These are phyloP conservation scores for Hofmannophila pseudospretella DNA, from an alignment of 2,888 invertebrate species.

Conservation along the genomic window DNA sequence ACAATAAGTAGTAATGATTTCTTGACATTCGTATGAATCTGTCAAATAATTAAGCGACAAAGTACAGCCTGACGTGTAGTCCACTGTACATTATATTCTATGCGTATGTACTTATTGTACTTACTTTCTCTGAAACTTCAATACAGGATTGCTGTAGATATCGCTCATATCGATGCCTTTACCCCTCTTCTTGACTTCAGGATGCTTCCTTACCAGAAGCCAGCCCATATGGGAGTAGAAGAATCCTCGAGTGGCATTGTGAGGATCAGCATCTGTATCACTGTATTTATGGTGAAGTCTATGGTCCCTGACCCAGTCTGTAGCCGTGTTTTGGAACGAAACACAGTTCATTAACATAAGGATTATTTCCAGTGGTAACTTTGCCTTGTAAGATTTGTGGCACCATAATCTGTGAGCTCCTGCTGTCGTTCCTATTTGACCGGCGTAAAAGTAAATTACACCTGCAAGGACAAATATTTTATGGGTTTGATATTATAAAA, in stretches of 20 bases:
- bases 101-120: too few species aligned
- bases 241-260: conserved; percentile 85
- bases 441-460: background rate
- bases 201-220: conserved; percentile 85
- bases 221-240: conserved; percentile 90
- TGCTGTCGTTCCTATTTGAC: conserved; percentile 17
- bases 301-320: conserved; percentile 77
- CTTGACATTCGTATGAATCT: too few species aligned
- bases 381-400: conserved; percentile 24
- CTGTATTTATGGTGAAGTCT: conserved; percentile 84
- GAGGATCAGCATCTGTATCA: conserved; percentile 87
- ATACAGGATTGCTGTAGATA: conserved; percentile 80
- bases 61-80: too few species aligned
- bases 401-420: conserved; percentile 26
- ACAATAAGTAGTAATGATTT: too few species aligned
- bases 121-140: conserved; percentile 82
- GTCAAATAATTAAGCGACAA: too few species aligned
- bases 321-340: conserved; percentile 61
- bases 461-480: too few species aligned
- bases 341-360: conserved; percentile 20
- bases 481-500: too few species aligned
- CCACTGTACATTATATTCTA: too few species aligned
- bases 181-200: conserved; percentile 82
- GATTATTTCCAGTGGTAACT: conserved; percentile 20
- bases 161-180: conserved; percentile 83